These are phyloP conservation scores for Antennarius maculatus DNA, from an alignment of 2,797 vertebrate species.

Conservation along the genomic window DNA sequence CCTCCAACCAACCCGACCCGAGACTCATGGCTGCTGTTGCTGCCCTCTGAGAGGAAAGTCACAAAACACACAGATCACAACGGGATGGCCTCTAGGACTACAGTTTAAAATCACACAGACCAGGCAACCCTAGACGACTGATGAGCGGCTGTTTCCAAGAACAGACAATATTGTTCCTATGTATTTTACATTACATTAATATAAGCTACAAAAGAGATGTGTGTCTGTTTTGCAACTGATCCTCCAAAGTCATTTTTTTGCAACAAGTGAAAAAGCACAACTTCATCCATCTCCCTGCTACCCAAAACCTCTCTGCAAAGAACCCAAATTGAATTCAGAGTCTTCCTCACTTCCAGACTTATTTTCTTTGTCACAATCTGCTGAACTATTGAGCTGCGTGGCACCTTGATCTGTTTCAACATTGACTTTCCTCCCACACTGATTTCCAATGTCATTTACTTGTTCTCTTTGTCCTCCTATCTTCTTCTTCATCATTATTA, in stretches of 20 bases:
- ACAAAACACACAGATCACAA: neutral
- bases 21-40: slow-evolving; percentile 98
- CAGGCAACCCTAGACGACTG: too few relatives aligned
- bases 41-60: slow-evolving; percentile 86
- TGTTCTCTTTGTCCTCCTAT: neutral
- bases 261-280: too few relatives aligned
- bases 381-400: neutral
- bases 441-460: neutral
- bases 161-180: too few relatives aligned
- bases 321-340: slow-evolving; percentile 18
- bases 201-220: too few relatives aligned
- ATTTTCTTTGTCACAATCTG: slow-evolving; percentile 1
- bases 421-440: neutral
- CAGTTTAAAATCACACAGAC: too few relatives aligned
- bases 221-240: too few relatives aligned
- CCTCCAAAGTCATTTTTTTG: too few relatives aligned
- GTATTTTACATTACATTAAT: too few relatives aligned
- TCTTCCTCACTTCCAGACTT: slow-evolving; percentile 27
- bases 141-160: too few relatives aligned
- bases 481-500: slow-evolving; percentile 7
- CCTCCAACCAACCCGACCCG: slow-evolving; percentile 91
- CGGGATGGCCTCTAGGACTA: too few relatives aligned
- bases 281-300: too few relatives aligned
- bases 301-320: neutral
- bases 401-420: slow-evolving; percentile 10